A percentile compares a stretch with the other conserved stretches of the same genome.
These are phyloP conservation scores for Pachyramphus minor DNA, from an alignment of 2,113 vertebrate genomes.

Conservation along the genomic window DNA sequence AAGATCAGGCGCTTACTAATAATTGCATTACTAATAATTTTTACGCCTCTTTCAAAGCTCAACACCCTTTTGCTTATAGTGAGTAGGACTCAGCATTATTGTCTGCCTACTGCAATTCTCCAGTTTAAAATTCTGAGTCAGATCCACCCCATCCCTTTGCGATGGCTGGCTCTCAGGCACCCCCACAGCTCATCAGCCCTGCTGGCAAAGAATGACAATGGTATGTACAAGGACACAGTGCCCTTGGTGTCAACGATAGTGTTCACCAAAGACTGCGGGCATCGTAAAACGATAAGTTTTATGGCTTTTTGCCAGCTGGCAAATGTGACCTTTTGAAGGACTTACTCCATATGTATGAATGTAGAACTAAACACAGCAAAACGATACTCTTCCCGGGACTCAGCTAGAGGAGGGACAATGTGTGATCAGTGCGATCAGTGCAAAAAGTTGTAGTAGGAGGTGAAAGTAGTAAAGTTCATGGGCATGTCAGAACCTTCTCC, in stretches of 20 bases:
- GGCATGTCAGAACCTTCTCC: not conserved
- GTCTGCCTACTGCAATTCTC: not conserved
- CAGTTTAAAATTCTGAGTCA: not conserved
- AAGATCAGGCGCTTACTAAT: not conserved
- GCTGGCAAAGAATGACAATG: not conserved
- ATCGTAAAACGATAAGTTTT: not conserved
- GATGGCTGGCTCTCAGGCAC: not conserved
- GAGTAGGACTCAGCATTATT: not conserved
- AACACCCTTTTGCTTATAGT: not conserved
- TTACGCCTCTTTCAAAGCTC: not conserved
- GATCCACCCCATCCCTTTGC: not conserved
- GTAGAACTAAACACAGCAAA: not conserved
- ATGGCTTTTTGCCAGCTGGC: constrained; percentile 1
- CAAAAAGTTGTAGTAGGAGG: not conserved
- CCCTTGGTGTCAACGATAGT: not conserved
- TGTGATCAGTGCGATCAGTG: not conserved
- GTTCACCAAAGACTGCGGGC: not conserved
- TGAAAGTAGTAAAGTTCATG: not conserved
- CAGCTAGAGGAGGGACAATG: not conserved
- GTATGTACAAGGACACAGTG: not conserved
- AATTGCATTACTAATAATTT: not conserved
- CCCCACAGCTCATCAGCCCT: not conserved
- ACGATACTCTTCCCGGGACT: not conserved
- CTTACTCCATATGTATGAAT: not conserved
- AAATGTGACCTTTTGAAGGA: not conserved